phyloP scores from a whole-genome alignment of 2,888 invertebrate species.

The Noctua comes region DNA sequence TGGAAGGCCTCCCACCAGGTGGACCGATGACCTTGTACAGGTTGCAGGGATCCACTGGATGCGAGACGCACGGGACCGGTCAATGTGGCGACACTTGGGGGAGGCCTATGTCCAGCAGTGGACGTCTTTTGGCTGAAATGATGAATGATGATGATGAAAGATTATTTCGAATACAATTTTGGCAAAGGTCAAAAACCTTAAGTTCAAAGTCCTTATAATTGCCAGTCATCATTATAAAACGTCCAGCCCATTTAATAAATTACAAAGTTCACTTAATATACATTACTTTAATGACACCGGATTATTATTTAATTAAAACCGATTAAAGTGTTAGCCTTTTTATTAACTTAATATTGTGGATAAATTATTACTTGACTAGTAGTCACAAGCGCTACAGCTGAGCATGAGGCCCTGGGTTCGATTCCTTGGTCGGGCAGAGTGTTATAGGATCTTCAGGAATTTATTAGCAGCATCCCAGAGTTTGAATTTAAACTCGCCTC shows the following conservation, averaged over 20 bases:
- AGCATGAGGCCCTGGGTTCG: background rate
- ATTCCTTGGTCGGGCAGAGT: background rate
- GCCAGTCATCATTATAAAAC: conserved; percentile 16
- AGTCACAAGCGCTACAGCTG: background rate
- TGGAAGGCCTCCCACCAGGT: no score
- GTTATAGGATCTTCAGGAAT: background rate
- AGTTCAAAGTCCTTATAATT: conserved; percentile 27
- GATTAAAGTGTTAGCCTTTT: conserved; percentile 11
- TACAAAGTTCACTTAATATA: conserved; percentile 12
- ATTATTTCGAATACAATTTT: background rate
- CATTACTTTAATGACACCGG: background rate
- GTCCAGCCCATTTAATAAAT: conserved; percentile 13
- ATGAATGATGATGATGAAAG: background rate
- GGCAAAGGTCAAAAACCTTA: background rate
- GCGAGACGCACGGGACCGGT: no score
- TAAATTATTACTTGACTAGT: background rate
- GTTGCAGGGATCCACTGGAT: no score
- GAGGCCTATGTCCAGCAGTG: no score
- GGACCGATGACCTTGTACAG: no score
- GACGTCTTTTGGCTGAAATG: no score
- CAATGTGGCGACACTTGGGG: no score
- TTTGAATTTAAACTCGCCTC: background rate
- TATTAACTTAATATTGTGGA: background rate
- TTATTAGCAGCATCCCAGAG: background rate
- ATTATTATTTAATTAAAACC: conserved; percentile 28